phyloP scores from a whole-genome alignment of 2,888 invertebrate species.

The Ochropleura plecta region DNA sequence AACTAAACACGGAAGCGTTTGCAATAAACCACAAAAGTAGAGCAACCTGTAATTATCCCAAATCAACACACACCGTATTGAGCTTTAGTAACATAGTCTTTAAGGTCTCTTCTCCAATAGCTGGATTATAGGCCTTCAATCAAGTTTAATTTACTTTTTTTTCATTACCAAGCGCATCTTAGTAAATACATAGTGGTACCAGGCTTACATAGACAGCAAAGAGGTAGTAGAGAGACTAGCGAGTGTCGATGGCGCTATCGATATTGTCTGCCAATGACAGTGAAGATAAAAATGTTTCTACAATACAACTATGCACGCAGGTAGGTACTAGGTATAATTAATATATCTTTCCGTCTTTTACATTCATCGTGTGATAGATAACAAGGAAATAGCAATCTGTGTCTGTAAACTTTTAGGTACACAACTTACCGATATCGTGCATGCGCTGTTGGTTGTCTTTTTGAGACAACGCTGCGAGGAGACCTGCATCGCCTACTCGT shows the following conservation, averaged over 20 bases:
- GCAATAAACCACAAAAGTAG: constrained; percentile 61
- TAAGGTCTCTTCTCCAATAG: constrained; percentile 61
- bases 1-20: constrained; percentile 55
- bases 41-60: constrained; percentile 73
- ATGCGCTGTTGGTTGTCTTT: constrained; percentile 90
- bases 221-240: constrained; percentile 70
- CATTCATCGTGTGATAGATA: constrained; percentile 48
- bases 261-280: constrained; percentile 72
- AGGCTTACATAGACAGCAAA: constrained; percentile 80
- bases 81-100: constrained; percentile 33
- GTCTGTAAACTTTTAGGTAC: constrained; percentile 38
- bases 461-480: constrained; percentile 90
- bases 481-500: constrained; percentile 92
- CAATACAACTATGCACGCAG: constrained; percentile 37
- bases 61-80: constrained; percentile 47
- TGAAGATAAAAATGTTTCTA: constrained; percentile 64
- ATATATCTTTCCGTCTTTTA: constrained; percentile 8
- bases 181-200: constrained; percentile 88
- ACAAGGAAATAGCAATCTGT: constrained; percentile 40
- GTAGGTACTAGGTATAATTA: not conserved
- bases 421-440: constrained; percentile 89
- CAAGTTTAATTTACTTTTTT: constrained; percentile 79
- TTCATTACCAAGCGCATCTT: constrained; percentile 85
- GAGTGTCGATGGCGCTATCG: constrained; percentile 68
- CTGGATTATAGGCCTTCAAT: constrained; percentile 66